Percentiles rank a stretch among this genome's conserved stretches.
Conservation (phyloP, 1,140 invertebrate species). For the Dendrolimus kikuchii region DNA sequence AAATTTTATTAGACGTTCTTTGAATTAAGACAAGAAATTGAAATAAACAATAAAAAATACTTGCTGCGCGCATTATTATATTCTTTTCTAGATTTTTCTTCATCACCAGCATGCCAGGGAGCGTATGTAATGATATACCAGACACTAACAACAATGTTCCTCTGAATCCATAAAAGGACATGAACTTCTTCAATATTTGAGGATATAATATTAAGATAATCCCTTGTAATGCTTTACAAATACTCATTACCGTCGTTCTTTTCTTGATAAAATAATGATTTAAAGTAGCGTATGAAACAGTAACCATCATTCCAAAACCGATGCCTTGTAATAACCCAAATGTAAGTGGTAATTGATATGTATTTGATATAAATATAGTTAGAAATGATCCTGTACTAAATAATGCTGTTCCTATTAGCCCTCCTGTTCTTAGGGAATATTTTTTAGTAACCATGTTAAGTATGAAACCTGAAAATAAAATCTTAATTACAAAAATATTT, state of each 20-base stretch:
- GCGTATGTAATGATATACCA: slow-evolving; percentile 75
- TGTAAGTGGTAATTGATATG: slow-evolving; percentile 68
- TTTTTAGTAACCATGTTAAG: slow-evolving; percentile 72
- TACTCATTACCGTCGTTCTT: slow-evolving; percentile 74
- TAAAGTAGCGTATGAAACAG: slow-evolving; percentile 72
- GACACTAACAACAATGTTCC: slow-evolving; percentile 73
- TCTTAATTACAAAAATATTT: slow-evolving; percentile 2
- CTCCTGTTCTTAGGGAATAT: slow-evolving; percentile 64
- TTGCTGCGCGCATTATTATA: slow-evolving; percentile 37
- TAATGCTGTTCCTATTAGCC: slow-evolving; percentile 67
- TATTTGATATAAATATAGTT: slow-evolving; percentile 68
- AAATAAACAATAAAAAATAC: slow-evolving; percentile 36
- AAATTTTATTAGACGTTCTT: slow-evolving; percentile 5
- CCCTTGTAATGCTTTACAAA: slow-evolving; percentile 74
- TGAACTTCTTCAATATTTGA: slow-evolving; percentile 64
- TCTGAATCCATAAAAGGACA: slow-evolving; percentile 74
- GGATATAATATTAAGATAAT: slow-evolving; percentile 74
- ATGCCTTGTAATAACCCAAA: slow-evolving; percentile 75
- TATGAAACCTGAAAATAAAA: slow-evolving; percentile 64
- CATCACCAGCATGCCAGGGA: slow-evolving; percentile 77
- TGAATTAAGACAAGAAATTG: not conserved
- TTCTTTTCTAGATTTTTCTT: slow-evolving; percentile 70
- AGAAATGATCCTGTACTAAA: slow-evolving; percentile 68
- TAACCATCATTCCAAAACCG: slow-evolving; percentile 74
- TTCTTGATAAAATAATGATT: slow-evolving; percentile 75